Evolutionary conservation across 1,140 invertebrate species (phyloP), one percentile per base, ranked within the genome.

Genomic region (Drosophila orena): DNA sequence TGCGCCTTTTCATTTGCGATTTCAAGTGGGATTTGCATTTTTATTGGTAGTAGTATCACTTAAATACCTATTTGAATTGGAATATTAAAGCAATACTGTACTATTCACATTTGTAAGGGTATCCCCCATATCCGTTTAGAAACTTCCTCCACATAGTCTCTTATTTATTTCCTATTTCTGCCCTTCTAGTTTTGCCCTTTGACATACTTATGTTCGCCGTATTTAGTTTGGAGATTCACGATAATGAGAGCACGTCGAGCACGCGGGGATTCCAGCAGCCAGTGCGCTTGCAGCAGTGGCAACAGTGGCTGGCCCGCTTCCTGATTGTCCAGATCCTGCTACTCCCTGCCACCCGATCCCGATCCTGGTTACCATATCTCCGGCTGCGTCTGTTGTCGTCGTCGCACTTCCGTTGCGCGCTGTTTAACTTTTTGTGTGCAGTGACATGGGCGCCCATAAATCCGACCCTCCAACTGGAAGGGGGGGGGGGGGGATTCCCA

Each of bases 341-440:
- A 42, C 30, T 47, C 46, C n/a, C n/a, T n/a, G 17, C n/a, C 27
- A 11, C 15, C 42, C 42, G 4, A 11, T 20, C 22, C 24, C 38
- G 54, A 53, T 22, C 12, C 34, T 22, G 7, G 50, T 38, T 42
- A 20, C 49, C 42, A 49, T 57, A 56, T 70, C 42, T 37, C 34
- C 34, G 35, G 20, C 49, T 56, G 66, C 15, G 34, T 68, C 53
- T 43, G 62, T 66, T 49, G 71, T 76, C 62, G 66, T 75, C 83
- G 83, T 79, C 83, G 84, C 84, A 88, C 79, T 89, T 88, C 84
- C 84, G 85, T 84, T 78, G 72, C 79, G 85, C 79, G 58, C 85
- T 89, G 85, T 89, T 89, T 89, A 90, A 78, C 84, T 90, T 89
- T 89, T 89, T 88, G 83, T 88, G 81, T 86, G 83, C 83, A 88